Conservation (phyloP, 2,113 vertebrate species). For the Pollimyrus isidori region DNA sequence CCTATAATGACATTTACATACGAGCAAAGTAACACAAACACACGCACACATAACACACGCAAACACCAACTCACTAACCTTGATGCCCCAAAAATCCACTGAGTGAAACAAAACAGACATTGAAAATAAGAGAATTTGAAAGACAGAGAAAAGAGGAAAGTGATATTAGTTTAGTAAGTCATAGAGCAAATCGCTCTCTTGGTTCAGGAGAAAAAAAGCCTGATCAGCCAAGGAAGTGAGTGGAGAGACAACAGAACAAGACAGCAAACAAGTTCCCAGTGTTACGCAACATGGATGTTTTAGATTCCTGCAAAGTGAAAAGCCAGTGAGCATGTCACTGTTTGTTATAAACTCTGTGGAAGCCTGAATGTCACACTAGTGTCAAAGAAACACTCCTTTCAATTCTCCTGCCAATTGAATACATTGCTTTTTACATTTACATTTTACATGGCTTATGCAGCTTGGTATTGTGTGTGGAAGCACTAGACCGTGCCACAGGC, state of each 20-base stretch:
- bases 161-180: constrained; percentile 45
- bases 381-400: background rate
- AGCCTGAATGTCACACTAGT: background rate
- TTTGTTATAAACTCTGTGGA: background rate
- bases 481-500: background rate
- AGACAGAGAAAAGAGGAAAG: constrained; percentile 34
- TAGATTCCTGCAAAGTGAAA: background rate
- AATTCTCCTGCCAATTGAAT: background rate
- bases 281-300: background rate
- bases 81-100: constrained; percentile 30
- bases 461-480: background rate
- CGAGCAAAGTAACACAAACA: background rate
- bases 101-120: constrained; percentile 29
- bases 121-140: constrained; percentile 25
- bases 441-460: background rate
- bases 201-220: background rate
- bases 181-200: constrained; percentile 27
- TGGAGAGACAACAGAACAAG: constrained; percentile 21
- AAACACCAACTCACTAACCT: constrained; percentile 37
- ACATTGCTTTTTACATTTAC: background rate
- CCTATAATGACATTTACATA: background rate
- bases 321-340: background rate
- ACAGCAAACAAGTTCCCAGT: background rate
- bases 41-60: constrained; percentile 8
- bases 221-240: background rate